Conservation (phyloP, 2,888 invertebrate species). For the Parnassius mnemosyne region DNA sequence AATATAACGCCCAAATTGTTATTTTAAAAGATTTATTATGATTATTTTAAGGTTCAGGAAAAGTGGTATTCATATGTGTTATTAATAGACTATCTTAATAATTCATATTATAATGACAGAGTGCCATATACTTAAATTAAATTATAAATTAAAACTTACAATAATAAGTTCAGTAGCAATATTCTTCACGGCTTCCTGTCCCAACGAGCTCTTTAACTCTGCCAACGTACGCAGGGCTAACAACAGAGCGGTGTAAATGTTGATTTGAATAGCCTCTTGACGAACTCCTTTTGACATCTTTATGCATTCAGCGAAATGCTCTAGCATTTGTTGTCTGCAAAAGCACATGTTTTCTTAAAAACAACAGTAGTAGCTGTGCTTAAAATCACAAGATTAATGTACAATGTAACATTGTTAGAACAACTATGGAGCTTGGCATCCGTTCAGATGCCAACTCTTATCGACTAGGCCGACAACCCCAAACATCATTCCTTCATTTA, state of each 20-base stretch:
- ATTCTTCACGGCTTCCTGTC: conserved; percentile 94
- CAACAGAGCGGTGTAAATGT: conserved; percentile 96
- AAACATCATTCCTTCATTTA: no score
- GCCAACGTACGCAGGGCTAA: conserved; percentile 93
- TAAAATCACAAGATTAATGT: no score
- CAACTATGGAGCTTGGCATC: no score
- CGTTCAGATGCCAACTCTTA: no score
- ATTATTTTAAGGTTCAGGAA: no score
- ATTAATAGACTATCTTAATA: no score
- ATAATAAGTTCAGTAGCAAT: conserved; percentile 90
- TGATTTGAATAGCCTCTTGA: conserved; percentile 97
- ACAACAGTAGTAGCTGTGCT: background rate
- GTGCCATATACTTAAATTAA: no score
- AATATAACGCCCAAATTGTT: no score
- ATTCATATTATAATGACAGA: no score
- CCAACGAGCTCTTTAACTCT: conserved; percentile 91
- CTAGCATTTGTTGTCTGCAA: conserved; percentile 92
- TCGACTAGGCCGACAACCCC: no score
- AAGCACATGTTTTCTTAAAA: background rate
- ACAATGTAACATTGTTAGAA: background rate
- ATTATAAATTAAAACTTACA: conserved; percentile 61
- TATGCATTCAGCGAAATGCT: conserved; percentile 97
- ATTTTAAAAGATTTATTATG: no score
- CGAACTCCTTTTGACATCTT: conserved; percentile 94
- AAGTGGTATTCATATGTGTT: no score